Base-by-base conservation (phyloP, 2,797 vertebrate genomes). In the Coilia nasus region DNA sequence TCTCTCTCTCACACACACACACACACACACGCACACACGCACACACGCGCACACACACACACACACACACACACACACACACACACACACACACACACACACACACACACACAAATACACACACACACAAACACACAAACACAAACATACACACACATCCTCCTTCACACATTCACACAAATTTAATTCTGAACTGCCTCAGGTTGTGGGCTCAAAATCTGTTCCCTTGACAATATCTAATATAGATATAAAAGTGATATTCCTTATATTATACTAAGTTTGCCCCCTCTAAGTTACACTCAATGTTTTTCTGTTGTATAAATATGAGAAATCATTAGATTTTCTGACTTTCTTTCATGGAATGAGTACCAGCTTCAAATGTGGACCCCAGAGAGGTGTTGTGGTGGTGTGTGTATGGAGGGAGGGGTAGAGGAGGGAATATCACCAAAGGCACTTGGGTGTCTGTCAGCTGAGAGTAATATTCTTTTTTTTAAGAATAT, bases 151-250 rank as follows among this genome's bases (percentile, higher is more conserved):
- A 67, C 11, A 71, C 64, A 71, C 64, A 71, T 9, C 9, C n/a
- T 23, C 23, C n/a, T 11, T 23, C 60, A 64, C 4, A 64, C 71
- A 41, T 21, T 78, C 71, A 19, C 31, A 78, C 71, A 78, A 78
- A 78, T 41, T 35, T 44, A 78, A 78, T 78, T 78, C 71, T 78
- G 71, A 78, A 6, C 28, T 6, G 71, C 84, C 59, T 84, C 59
- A 85, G 86, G 84, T 81, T 47, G 83, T 85, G 80, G 71, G 59
- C 84, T 87, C 83, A 67, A 71, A 85, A 81, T 82, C 57, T 47
- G 21, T 35, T 64, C 44, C 83, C 64, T 31, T 78, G 71, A 78
- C 71, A n/a, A 78, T 31, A 59, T 59, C 17, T 59, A 44, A 78
- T 78, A 11, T 44, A 54, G 50, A n/a, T 78, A 78, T 59, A n/a